Conservation (phyloP, 2,888 invertebrate genomes). For the Lymantria dispar region DNA sequence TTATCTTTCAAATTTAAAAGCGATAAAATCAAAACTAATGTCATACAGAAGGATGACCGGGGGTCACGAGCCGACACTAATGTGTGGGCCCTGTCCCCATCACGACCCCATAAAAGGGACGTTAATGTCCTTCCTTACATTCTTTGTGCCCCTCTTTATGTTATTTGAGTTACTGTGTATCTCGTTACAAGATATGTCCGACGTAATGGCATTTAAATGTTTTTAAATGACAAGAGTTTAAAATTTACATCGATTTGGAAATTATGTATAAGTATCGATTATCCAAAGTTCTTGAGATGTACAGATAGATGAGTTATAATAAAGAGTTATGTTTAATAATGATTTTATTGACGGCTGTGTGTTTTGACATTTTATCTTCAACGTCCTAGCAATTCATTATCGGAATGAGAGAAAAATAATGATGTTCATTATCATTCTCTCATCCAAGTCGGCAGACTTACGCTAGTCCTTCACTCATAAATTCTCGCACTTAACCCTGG, state of each 20-base stretch:
- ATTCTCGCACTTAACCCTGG: too few relatives aligned
- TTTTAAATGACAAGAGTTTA: neutral
- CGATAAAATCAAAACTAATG: neutral
- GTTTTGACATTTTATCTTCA: too few relatives aligned
- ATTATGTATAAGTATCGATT: too few relatives aligned
- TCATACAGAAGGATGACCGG: neutral
- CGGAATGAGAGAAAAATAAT: too few relatives aligned
- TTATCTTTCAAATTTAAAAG: neutral
- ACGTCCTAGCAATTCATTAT: too few relatives aligned
- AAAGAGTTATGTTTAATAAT: too few relatives aligned
- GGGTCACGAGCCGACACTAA: slow-evolving; percentile 7
- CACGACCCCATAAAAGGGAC: slow-evolving; percentile 26
- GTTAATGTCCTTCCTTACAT: slow-evolving; percentile 25
- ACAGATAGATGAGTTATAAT: too few relatives aligned
- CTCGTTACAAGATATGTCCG: slow-evolving; percentile 6
- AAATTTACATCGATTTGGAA: neutral
- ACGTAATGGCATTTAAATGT: slow-evolving; percentile 2
- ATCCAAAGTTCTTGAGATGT: too few relatives aligned
- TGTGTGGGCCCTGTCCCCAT: slow-evolving; percentile 20
- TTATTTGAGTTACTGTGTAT: slow-evolving; percentile 16
- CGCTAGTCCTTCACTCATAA: too few relatives aligned
- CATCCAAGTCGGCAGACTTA: too few relatives aligned
- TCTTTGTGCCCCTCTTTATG: slow-evolving; percentile 23
- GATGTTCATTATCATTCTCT: too few relatives aligned
- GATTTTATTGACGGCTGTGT: too few relatives aligned